These are phyloP conservation scores for Micrasema longulum DNA, from an alignment of 1,140 invertebrate species.

Conservation along the genomic window DNA sequence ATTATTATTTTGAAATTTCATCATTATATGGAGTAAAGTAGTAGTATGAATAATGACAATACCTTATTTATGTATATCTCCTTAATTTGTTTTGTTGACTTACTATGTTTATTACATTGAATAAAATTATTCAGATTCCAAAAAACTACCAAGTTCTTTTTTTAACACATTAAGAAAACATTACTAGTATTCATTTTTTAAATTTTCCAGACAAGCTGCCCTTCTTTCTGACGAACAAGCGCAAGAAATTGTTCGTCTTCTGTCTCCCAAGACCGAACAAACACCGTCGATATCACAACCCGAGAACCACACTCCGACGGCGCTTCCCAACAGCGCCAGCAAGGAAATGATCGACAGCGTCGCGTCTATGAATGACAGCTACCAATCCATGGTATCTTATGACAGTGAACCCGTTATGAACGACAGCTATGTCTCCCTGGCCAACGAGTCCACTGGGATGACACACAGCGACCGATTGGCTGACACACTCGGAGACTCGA, in stretches of 20 bases:
- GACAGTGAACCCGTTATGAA: constrained; percentile 58
- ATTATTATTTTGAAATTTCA: too few relatives aligned
- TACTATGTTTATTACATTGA: too few relatives aligned
- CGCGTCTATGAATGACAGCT: constrained; percentile 67
- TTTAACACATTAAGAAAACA: too few relatives aligned
- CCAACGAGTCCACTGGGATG: constrained; percentile 46
- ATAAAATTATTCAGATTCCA: too few relatives aligned
- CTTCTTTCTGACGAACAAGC: constrained; percentile 87
- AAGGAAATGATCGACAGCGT: constrained; percentile 58
- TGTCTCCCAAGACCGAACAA: constrained; percentile 68
- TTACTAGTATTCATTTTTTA: constrained; percentile 6
- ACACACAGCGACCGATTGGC: constrained; percentile 43
- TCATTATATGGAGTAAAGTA: too few relatives aligned
- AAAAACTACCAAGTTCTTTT: too few relatives aligned
- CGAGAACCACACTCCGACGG: constrained; percentile 25
- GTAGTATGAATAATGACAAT: too few relatives aligned
- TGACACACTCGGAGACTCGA: constrained; percentile 49
- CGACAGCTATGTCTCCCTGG: constrained; percentile 50
- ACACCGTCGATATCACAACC: constrained; percentile 51
- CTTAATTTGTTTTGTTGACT: too few relatives aligned
- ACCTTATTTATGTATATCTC: too few relatives aligned
- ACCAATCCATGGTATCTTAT: constrained; percentile 68
- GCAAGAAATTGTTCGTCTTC: constrained; percentile 82
- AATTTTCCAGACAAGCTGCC: constrained; percentile 74
- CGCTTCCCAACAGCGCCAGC: constrained; percentile 35